Percentiles rank a stretch among this genome's conserved stretches.
These are phyloP conservation scores for Euwallacea similis DNA, from an alignment of 1,140 invertebrate species.

Conservation along the genomic window DNA sequence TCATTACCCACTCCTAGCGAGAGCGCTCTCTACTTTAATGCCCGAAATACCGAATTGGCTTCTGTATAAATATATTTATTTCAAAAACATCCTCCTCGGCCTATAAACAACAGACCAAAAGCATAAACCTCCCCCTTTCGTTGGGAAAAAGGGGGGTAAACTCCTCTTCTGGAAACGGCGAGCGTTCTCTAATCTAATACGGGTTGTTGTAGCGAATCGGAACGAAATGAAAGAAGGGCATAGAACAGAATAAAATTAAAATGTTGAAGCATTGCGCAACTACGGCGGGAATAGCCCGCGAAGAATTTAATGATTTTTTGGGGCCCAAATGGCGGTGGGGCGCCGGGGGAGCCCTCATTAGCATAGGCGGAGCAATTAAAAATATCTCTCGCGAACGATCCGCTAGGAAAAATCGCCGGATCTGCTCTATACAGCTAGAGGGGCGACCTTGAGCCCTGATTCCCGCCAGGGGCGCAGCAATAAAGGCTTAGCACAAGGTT, in stretches of 20 bases:
- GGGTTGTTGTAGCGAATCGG: slow-evolving; percentile 38
- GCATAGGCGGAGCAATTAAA: slow-evolving; percentile 47
- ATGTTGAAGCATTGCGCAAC: slow-evolving; percentile 53
- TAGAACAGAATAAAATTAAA: slow-evolving; percentile 50
- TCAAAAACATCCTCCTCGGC: too few relatives aligned
- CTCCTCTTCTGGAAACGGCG: neutral
- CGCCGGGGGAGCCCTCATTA: slow-evolving; percentile 47
- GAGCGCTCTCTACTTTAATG: too few relatives aligned
- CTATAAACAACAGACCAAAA: too few relatives aligned
- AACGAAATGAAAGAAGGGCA: slow-evolving; percentile 41
- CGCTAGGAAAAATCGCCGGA: slow-evolving; percentile 28
- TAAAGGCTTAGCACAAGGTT: too few relatives aligned
- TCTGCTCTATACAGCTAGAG: neutral
- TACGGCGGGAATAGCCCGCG: slow-evolving; percentile 44
- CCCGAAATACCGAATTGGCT: too few relatives aligned
- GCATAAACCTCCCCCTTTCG: too few relatives aligned
- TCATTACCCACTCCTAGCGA: too few relatives aligned
- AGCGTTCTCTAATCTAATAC: slow-evolving; percentile 8
- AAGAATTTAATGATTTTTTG: slow-evolving; percentile 56
- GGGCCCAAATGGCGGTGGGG: slow-evolving; percentile 41
- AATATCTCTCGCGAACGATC: slow-evolving; percentile 29
- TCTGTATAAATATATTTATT: too few relatives aligned
- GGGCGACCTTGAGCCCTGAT: slow-evolving; percentile 27
- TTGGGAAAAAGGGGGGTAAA: too few relatives aligned
- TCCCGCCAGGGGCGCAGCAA: slow-evolving; percentile 10